phyloP scores from a whole-genome alignment of 2,797 vertebrate genomes.

The Serranus cabrilla region DNA sequence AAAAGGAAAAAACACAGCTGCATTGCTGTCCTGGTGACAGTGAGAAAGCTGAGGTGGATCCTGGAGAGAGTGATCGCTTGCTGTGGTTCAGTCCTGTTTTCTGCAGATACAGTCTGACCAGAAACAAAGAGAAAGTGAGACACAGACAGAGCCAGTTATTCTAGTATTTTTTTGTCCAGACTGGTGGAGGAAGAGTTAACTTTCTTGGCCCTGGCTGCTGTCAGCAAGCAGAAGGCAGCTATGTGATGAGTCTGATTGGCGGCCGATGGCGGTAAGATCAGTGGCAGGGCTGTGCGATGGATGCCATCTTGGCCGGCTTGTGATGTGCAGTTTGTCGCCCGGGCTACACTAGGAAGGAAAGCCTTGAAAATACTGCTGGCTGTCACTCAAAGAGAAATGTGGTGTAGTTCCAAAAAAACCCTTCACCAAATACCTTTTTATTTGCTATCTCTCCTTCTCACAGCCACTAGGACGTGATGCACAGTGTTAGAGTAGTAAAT shows the following conservation, averaged over 20 bases:
- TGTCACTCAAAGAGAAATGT: conserved; percentile 82
- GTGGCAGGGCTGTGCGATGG: conserved; percentile 81
- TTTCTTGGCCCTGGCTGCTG: conserved; percentile 74
- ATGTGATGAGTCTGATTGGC: conserved; percentile 84
- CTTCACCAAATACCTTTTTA: conserved; percentile 71
- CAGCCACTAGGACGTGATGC: conserved; percentile 35
- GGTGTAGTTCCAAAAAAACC: conserved; percentile 64
- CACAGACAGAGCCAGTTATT: conserved; percentile 39
- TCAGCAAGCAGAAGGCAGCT: conserved; percentile 82
- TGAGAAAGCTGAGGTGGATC: conserved; percentile 68
- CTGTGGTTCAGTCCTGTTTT: conserved; percentile 67
- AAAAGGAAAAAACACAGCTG: conserved; percentile 38
- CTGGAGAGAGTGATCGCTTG: conserved; percentile 71
- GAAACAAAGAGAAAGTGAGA: conserved; percentile 62
- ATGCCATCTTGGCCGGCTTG: conserved; percentile 83
- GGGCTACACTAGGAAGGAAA: conserved; percentile 77
- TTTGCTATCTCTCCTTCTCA: conserved; percentile 57
- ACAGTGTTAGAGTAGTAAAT: conserved; percentile 31
- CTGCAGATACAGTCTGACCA: conserved; percentile 70
- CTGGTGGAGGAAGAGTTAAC: conserved; percentile 79
- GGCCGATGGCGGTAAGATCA: conserved; percentile 80
- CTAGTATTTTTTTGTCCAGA: conserved; percentile 43
- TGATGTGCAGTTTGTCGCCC: conserved; percentile 84
- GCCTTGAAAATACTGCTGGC: conserved; percentile 83
- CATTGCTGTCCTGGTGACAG: conserved; percentile 70